phyloP scores from a whole-genome alignment of 2,888 invertebrate species.

The Abscondita cerata region DNA sequence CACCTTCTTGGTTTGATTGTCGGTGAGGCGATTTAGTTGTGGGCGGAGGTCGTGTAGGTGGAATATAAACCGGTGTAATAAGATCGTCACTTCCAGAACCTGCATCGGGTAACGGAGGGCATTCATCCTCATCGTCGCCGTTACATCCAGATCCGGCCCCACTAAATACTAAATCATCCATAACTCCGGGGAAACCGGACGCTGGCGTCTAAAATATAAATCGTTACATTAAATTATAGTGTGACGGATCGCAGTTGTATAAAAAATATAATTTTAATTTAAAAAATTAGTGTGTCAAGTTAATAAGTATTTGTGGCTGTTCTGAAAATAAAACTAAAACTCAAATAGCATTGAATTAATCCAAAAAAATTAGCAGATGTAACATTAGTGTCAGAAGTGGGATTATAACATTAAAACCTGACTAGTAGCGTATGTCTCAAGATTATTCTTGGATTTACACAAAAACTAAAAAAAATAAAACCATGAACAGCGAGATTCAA shows the following conservation, averaged over 20 bases:
- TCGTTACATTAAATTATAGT: too few relatives aligned
- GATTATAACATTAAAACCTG: too few relatives aligned
- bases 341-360: too few relatives aligned
- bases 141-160: conserved; percentile 92
- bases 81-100: conserved; percentile 86
- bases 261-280: neutral
- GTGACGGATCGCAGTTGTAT: neutral
- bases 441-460: too few relatives aligned
- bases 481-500: too few relatives aligned
- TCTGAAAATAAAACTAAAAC: neutral
- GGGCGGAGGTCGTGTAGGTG: conserved; percentile 75
- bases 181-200: conserved; percentile 77
- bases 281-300: neutral
- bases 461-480: too few relatives aligned
- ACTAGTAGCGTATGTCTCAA: too few relatives aligned
- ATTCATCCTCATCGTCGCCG: conserved; percentile 89
- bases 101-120: conserved; percentile 81
- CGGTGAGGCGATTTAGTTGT: conserved; percentile 59
- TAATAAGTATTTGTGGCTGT: neutral
- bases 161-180: conserved; percentile 91
- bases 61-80: conserved; percentile 91
- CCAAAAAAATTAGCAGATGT: too few relatives aligned
- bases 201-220: conserved; percentile 78
- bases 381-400: too few relatives aligned
- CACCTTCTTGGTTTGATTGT: conserved; percentile 40